Conservation (phyloP, 1,140 invertebrate genomes). For the Micrasema minimum region DNA sequence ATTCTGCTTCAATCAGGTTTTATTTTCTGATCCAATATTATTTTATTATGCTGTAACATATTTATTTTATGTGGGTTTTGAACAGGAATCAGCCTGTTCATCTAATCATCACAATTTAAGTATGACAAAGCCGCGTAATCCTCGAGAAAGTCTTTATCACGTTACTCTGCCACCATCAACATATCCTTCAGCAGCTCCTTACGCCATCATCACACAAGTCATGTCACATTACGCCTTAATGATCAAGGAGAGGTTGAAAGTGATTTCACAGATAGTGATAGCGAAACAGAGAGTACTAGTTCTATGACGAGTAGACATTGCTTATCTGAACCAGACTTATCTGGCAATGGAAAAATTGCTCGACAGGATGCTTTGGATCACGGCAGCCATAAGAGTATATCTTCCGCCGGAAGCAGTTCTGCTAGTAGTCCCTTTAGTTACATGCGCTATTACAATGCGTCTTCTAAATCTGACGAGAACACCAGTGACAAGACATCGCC, state of each 20-base stretch:
- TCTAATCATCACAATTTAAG: slow-evolving; percentile 53
- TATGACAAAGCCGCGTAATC: slow-evolving; percentile 42
- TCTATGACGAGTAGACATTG: slow-evolving; percentile 31
- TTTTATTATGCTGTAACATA: slow-evolving; percentile 11
- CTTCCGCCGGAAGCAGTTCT: slow-evolving; percentile 64
- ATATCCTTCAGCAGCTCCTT: slow-evolving; percentile 75
- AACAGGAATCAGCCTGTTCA: slow-evolving; percentile 39
- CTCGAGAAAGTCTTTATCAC: slow-evolving; percentile 65
- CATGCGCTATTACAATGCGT: slow-evolving; percentile 70
- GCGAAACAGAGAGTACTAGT: slow-evolving; percentile 58
- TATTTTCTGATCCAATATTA: slow-evolving; percentile 7
- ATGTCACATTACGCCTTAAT: slow-evolving; percentile 65
- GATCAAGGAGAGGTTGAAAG: slow-evolving; percentile 66
- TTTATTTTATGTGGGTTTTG: slow-evolving; percentile 40
- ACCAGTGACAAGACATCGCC: slow-evolving; percentile 3
- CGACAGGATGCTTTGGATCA: slow-evolving; percentile 70
- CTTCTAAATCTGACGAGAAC: slow-evolving; percentile 52
- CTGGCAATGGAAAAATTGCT: slow-evolving; percentile 59
- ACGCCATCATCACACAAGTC: slow-evolving; percentile 70
- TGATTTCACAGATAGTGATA: slow-evolving; percentile 60
- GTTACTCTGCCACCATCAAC: slow-evolving; percentile 70
- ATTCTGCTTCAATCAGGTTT: slow-evolving; percentile 18
- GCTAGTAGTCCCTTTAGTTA: slow-evolving; percentile 72
- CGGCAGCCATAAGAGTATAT: slow-evolving; percentile 58
- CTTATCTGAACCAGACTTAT: slow-evolving; percentile 43